These are phyloP conservation scores for Paratilapia polleni DNA, from an alignment of 2,113 vertebrate genomes.

Conservation along the genomic window DNA sequence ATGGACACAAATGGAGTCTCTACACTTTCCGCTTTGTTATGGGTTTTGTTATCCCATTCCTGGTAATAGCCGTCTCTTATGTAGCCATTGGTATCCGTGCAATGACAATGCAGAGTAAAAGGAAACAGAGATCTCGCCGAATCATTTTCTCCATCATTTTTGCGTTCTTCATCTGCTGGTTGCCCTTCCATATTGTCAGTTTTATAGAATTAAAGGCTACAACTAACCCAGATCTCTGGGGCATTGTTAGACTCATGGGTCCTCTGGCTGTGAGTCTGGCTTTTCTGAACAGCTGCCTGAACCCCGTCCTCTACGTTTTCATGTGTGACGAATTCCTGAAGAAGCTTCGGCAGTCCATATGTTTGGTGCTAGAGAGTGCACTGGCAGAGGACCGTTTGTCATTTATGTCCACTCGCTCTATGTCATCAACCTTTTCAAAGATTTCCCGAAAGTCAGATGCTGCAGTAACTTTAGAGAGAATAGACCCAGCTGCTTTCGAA, in stretches of 20 bases:
- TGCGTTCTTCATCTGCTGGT: slow-evolving; percentile 75
- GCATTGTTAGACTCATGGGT: too few species aligned
- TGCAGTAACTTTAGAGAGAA: not conserved
- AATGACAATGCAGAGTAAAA: slow-evolving; percentile 22
- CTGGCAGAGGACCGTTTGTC: slow-evolving; percentile 59
- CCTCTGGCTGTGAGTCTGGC: too few species aligned
- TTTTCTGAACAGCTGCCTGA: slow-evolving; percentile 77
- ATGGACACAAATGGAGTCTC: fast-evolving
- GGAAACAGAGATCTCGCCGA: slow-evolving; percentile 10
- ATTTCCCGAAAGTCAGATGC: slow-evolving; percentile 29
- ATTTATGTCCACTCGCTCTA: slow-evolving; percentile 21
- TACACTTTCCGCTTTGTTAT: slow-evolving; percentile 66
- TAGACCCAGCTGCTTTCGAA: not conserved
- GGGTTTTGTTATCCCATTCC: slow-evolving; percentile 72
- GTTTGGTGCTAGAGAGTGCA: slow-evolving; percentile 61
- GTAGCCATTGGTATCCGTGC: slow-evolving; percentile 57
- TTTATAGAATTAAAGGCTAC: not conserved
- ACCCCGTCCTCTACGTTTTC: slow-evolving; percentile 78
- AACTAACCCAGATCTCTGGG: fast-evolving
- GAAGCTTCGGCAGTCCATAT: slow-evolving; percentile 61
- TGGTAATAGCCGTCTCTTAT: slow-evolving; percentile 58
- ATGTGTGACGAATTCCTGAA: slow-evolving; percentile 69
- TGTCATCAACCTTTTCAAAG: slow-evolving; percentile 24
- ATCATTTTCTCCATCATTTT: slow-evolving; percentile 63
- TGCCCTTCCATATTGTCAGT: slow-evolving; percentile 49